Conservation (phyloP, 2,113 vertebrate species). For the Ciconia stormi region DNA sequence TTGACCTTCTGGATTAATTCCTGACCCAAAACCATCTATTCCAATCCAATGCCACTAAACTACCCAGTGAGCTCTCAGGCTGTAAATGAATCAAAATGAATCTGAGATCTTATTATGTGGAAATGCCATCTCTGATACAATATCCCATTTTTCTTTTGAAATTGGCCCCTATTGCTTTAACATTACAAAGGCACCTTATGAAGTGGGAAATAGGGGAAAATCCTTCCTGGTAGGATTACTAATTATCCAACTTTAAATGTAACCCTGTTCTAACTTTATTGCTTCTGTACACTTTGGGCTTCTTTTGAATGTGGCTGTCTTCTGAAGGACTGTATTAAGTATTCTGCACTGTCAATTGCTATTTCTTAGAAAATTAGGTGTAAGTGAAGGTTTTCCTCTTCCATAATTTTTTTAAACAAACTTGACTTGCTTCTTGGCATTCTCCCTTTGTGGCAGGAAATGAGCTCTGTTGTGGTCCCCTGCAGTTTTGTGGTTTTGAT, state of each 20-base stretch:
- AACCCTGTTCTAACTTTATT: neutral
- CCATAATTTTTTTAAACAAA: neutral
- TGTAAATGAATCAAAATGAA: slow-evolving; percentile 59
- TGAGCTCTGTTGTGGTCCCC: neutral
- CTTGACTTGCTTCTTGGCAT: neutral
- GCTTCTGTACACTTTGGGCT: neutral
- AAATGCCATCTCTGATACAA: slow-evolving; percentile 36
- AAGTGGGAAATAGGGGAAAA: slow-evolving; percentile 1
- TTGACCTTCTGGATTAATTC: slow-evolving; percentile 43
- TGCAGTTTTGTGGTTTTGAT: neutral
- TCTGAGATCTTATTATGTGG: slow-evolving; percentile 33
- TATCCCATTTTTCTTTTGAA: slow-evolving; percentile 49
- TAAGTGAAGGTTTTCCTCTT: neutral
- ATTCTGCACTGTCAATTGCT: neutral
- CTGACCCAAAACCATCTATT: slow-evolving; percentile 39
- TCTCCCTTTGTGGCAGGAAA: neutral
- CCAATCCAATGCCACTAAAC: slow-evolving; percentile 9
- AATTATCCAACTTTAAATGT: slow-evolving; percentile 31
- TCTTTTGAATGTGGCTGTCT: slow-evolving; percentile 5
- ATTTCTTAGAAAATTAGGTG: neutral
- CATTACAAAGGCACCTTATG: slow-evolving; percentile 30
- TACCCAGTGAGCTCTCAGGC: neutral
- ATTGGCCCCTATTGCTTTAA: slow-evolving; percentile 33
- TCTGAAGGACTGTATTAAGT: neutral
- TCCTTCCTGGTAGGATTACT: slow-evolving; percentile 33